Evolutionary conservation across 2,797 vertebrate species (phyloP).

Genomic region (Coracias cyanogaster): DNA sequence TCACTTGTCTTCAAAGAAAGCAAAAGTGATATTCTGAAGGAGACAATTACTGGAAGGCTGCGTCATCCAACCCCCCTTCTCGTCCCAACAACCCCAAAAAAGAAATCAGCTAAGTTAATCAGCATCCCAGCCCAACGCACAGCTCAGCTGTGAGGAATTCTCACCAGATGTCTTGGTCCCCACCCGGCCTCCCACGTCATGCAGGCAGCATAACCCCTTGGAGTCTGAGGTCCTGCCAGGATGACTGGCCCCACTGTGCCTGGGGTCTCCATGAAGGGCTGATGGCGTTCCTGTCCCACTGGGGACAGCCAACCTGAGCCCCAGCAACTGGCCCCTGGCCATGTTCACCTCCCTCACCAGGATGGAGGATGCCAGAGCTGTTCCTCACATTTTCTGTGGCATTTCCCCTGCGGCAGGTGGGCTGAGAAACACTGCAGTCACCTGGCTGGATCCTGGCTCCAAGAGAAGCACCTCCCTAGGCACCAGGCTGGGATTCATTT

Average conservation of each 20-base stretch:
- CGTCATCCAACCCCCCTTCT: slow-evolving; percentile 14
- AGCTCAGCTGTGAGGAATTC: slow-evolving; percentile 79
- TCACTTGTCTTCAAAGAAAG: slow-evolving; percentile 60
- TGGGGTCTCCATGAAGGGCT: not conserved
- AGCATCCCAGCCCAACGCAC: slow-evolving; percentile 75
- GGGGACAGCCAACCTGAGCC: not conserved
- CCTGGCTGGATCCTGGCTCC: not conserved
- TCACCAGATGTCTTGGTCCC: slow-evolving; percentile 75
- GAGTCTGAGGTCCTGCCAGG: not conserved
- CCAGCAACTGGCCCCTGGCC: rapidly evolving
- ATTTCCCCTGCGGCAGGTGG: rapidly evolving
- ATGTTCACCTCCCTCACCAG: rapidly evolving
- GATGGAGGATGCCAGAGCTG: rapidly evolving
- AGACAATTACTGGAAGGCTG: slow-evolving; percentile 65
- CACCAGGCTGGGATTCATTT: not conserved
- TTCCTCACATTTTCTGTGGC: too few relatives aligned
- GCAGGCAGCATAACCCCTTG: slow-evolving; percentile 52
- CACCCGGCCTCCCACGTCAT: slow-evolving; percentile 67
- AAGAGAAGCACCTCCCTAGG: not conserved
- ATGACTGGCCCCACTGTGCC: rapidly evolving
- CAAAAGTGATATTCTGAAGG: slow-evolving; percentile 58
- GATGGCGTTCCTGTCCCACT: not conserved
- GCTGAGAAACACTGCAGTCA: not conserved
- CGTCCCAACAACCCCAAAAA: slow-evolving; percentile 59
- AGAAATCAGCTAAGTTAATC: slow-evolving; percentile 73